Evolutionary conservation across 92 coral and sea anemone genomes (phyloP).

Genomic region (Parazoanthus swiftii): DNA sequence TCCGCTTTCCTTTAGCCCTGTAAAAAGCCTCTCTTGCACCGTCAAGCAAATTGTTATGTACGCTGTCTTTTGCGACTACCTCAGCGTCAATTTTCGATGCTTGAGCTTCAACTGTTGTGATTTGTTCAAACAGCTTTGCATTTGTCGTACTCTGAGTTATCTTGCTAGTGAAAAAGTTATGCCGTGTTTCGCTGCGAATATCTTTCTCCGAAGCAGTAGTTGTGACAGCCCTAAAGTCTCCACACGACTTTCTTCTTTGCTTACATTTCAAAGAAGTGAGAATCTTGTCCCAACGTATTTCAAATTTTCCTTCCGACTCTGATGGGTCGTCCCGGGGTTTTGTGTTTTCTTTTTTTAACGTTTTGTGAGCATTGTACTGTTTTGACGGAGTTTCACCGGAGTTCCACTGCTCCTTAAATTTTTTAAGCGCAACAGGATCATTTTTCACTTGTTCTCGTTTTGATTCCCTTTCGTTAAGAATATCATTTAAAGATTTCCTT

Average conservation of each 20-base stretch:
- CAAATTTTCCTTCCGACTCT: background rate
- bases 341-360: background rate
- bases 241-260: background rate
- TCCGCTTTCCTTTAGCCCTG: conserved; percentile 3
- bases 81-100: background rate
- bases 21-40: background rate
- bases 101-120: background rate
- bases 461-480: background rate
- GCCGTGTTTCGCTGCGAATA: background rate
- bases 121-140: background rate
- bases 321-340: background rate
- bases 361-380: background rate
- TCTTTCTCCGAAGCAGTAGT: background rate
- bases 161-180: background rate
- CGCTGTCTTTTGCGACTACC: background rate
- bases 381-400: background rate
- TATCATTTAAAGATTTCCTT: background rate
- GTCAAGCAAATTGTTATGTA: background rate
- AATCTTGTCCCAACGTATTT: background rate
- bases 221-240: background rate
- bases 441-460: background rate
- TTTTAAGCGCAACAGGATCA: background rate
- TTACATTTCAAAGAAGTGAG: background rate
- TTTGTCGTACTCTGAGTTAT: background rate
- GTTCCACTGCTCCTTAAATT: background rate